These are phyloP conservation scores for Loris lydekkerianus DNA, from an alignment of 2,797 vertebrate species.

Conservation along the genomic window DNA sequence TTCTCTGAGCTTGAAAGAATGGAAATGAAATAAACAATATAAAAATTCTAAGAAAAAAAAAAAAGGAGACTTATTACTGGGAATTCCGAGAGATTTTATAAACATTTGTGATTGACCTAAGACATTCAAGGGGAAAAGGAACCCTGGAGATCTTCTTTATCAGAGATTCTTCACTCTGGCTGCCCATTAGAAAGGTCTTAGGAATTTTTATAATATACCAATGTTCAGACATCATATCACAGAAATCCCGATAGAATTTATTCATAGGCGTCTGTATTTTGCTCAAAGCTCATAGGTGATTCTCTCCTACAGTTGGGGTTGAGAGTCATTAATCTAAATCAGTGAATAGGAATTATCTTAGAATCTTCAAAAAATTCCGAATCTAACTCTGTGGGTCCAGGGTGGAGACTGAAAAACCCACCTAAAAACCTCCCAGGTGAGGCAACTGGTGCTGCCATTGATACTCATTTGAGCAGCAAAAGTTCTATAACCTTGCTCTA, in stretches of 20 bases:
- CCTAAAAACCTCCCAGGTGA: not conserved
- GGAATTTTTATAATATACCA: not conserved
- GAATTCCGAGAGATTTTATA: not conserved
- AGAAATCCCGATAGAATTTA: not conserved
- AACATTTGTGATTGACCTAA: not conserved
- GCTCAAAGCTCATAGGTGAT: not conserved
- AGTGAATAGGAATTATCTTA: not conserved
- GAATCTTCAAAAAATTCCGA: conserved; percentile 18
- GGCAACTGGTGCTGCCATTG: not conserved
- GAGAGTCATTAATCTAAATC: conserved; percentile 30
- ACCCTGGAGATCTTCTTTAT: not conserved
- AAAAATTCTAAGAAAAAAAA: conserved; percentile 36
- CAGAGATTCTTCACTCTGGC: not conserved
- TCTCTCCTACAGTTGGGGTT: not conserved
- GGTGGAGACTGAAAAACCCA: not conserved
- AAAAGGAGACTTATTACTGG: not conserved
- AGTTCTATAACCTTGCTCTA: too few relatives aligned
- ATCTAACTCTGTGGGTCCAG: not conserved
- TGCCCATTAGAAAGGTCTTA: not conserved
- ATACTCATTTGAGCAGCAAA: not conserved
- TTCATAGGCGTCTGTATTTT: not conserved
- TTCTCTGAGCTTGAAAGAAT: conserved; percentile 19
- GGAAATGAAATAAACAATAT: not conserved
- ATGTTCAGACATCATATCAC: not conserved
- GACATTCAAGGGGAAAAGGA: not conserved